Evolutionary conservation across 2,113 vertebrate genomes (phyloP), one percentile per base, ranked within the genome.

Genomic region (Phyllostomus hastatus): DNA sequence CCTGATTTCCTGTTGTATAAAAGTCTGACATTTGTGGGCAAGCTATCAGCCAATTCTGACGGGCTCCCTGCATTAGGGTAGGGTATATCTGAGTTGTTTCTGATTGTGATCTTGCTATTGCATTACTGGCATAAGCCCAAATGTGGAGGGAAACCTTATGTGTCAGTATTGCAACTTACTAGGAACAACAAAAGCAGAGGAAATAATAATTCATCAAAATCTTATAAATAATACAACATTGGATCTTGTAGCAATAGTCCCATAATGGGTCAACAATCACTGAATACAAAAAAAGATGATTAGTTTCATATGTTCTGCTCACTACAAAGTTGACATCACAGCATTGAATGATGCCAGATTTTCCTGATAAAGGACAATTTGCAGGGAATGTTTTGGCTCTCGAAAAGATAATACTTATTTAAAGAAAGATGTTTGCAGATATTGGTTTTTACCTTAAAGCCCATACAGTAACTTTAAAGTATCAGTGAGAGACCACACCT

Each of bases 171-270:
- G 12, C 17, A 66, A 86, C 3, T 28, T 92, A 24, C 20, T 20
- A 48, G 31, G 2, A 43, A 87, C 48, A 88, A 83, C 41, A 90
- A 88, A 88, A 90, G n/a, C 20, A 90, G 70, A 88, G 80, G 35
- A 10, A 82, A 84, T n/a, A 80, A 85, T 11, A 89, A 86, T 75
- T 91, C 17, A 75, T 69, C 75, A 95, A 73, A 92, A 59, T 78
- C 0, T 85, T 78, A 92, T 88, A 85, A 90, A 48, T 38, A 59
- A 94, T 95, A 81, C 31, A 96, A 59, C 59, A 92, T 24, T 48
- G 48, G 15, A 7, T 66, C 38, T 46, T 86, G 7, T 7, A 93
- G 50, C 43, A 86, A 38, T 64, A 87, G 79, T 93, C 7, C 11
- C 92, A 88, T 54, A 85, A 95, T 83, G 10, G 2, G 4, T 80